Conservation (phyloP, 1,140 invertebrate genomes). For the Phymorhynchus buccinoides region DNA sequence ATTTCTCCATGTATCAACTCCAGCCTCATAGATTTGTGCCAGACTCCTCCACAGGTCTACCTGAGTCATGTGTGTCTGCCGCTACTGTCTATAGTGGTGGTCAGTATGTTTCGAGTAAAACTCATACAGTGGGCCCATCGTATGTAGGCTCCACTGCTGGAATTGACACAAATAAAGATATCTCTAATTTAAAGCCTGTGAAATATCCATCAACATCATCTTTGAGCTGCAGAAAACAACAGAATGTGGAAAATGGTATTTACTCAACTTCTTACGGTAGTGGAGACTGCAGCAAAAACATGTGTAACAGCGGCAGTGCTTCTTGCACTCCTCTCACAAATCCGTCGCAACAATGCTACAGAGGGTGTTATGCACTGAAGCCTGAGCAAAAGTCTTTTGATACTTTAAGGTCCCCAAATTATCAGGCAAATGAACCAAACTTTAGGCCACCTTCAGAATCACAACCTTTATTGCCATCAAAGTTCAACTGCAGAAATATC, state of each 20-base stretch:
- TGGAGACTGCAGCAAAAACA: neutral
- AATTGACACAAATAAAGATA: neutral
- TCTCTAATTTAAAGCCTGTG: too few relatives aligned
- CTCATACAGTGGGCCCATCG: neutral
- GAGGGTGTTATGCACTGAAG: neutral
- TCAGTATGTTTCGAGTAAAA: neutral
- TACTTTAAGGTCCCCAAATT: neutral
- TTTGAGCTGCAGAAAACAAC: neutral
- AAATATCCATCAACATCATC: neutral
- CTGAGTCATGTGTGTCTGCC: neutral
- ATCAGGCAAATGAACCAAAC: neutral
- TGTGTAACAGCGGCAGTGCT: neutral
- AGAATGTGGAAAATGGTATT: neutral
- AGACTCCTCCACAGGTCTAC: neutral
- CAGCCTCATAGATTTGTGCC: slow-evolving; percentile 36
- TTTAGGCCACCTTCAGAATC: too few relatives aligned
- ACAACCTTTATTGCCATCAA: neutral
- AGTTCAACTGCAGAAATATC: neutral
- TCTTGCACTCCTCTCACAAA: neutral
- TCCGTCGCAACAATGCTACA: neutral
- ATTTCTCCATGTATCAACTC: slow-evolving; percentile 39
- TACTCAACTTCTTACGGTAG: neutral
- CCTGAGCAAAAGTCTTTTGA: neutral
- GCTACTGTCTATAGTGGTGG: neutral
- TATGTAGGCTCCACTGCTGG: neutral